A percentile compares a stretch with the other conserved stretches of the same genome.
These are phyloP conservation scores for Eupsilia transversa DNA, from an alignment of 2,888 invertebrate genomes.

Conservation along the genomic window DNA sequence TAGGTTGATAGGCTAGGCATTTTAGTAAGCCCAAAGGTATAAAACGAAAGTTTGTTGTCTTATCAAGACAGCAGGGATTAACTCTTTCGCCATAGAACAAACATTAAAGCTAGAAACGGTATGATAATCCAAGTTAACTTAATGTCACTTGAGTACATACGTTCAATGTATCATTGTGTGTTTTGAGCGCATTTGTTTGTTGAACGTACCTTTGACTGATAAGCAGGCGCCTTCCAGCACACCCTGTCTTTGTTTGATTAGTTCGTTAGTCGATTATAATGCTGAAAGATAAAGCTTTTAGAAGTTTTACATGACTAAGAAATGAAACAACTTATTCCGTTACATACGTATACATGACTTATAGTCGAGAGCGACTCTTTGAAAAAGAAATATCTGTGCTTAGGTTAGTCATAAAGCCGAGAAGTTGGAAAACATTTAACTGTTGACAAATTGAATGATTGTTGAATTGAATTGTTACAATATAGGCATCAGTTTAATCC, in stretches of 20 bases:
- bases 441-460: too few species aligned
- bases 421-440: not conserved
- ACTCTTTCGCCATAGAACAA: constrained; percentile 55
- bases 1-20: not conserved
- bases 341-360: too few species aligned
- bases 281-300: constrained; percentile 17
- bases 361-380: not conserved
- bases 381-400: not conserved
- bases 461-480: too few species aligned
- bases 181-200: constrained; percentile 74
- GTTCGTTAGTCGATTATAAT: constrained; percentile 46
- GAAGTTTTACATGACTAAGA: constrained; percentile 8
- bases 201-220: constrained; percentile 87
- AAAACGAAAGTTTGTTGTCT: constrained; percentile 52
- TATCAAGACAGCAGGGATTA: constrained; percentile 59
- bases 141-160: constrained; percentile 57
- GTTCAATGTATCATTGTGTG: constrained; percentile 65
- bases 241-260: constrained; percentile 56
- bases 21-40: constrained; percentile 7
- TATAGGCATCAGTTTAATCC: not conserved
- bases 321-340: constrained; percentile 1
- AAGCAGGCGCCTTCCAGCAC: constrained; percentile 76
- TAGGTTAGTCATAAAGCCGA: not conserved
- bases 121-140: constrained; percentile 63
- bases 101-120: constrained; percentile 68